Evolutionary conservation across 2,113 vertebrate species (phyloP).

Genomic region (Phaetusa simplex): DNA sequence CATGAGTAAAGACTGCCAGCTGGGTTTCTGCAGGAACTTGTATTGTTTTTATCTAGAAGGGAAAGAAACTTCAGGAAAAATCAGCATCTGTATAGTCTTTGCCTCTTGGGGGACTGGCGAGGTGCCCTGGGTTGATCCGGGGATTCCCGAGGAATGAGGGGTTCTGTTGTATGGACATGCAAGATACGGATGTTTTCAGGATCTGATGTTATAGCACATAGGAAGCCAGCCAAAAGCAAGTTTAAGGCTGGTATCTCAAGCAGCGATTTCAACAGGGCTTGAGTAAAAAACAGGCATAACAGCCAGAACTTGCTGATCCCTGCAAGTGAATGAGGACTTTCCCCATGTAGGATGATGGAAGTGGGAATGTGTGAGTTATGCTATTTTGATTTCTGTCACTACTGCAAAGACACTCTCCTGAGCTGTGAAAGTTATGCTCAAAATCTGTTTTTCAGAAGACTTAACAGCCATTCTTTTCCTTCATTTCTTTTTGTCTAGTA

Average conservation of each 20-base stretch:
- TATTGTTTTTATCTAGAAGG: background rate
- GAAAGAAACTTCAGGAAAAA: background rate
- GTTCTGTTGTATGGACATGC: background rate
- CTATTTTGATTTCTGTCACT: background rate
- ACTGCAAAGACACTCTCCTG: background rate
- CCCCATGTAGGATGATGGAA: background rate
- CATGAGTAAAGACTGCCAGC: background rate
- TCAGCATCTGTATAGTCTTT: background rate
- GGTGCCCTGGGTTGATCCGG: background rate
- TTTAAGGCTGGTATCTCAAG: background rate
- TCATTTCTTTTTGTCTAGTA: background rate
- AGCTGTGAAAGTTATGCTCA: background rate
- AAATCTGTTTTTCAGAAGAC: background rate
- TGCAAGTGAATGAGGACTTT: background rate
- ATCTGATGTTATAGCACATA: background rate
- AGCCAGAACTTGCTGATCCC: background rate
- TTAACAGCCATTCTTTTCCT: background rate
- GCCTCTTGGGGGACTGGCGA: background rate
- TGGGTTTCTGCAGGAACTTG: conserved; percentile 12
- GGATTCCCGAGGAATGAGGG: background rate
- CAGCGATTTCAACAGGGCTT: background rate
- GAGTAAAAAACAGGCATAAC: background rate
- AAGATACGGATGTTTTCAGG: background rate
- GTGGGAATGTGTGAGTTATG: background rate
- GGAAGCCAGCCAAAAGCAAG: background rate